Base-by-base conservation (phyloP, 2,888 invertebrate species). In the Epinotia brunnichana region DNA sequence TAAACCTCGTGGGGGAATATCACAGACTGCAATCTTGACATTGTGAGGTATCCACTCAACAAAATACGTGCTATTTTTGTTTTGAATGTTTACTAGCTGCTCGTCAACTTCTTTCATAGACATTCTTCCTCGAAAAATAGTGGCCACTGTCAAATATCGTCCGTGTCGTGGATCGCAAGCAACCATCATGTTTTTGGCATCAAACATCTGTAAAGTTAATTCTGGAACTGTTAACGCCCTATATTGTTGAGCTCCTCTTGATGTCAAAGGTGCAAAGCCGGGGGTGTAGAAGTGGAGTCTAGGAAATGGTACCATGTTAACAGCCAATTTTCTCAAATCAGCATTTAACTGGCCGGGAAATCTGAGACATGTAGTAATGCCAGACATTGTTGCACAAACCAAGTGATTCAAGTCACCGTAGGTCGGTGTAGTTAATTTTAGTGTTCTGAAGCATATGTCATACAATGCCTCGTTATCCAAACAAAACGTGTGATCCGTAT, bases 71-170 rank as follows among this genome's bases (percentile, higher is more conserved):
- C 95, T 96, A 88, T 96, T 96, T 83, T 96, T 96, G 84, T 95
- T 96, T 84, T 96, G 96, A 19, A 97, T 95, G 79, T 96, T 96
- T 62, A 96, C 83, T 93, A 97, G 94, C 83, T 96, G 96, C 82
- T 96, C 96, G 81, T 96, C 96, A 1, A 96, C 96, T 94, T 98
- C 98, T 84, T 98, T 98, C 97, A 98, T 98, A 13, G 98, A 98
- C 97, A 98, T 97, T 75, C 97, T 94, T 0, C 97, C 97, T 80
- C 98, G 94, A 94, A 98, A 98, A 80, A 98, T 96, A 53, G 97
- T 97, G 4, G 98, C 97, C 0, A 97, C 98, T 0, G 98, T 98
- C 67, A 98, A 91, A 84, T 98, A 98, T 76, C 97, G 94, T 24
- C 98, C 98, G 84, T 97, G 97, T 59, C 98, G 94, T 0, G 98